These are phyloP conservation scores for Tenualosa thibaudeaui DNA, from an alignment of 2,797 vertebrate species.

Conservation along the genomic window DNA sequence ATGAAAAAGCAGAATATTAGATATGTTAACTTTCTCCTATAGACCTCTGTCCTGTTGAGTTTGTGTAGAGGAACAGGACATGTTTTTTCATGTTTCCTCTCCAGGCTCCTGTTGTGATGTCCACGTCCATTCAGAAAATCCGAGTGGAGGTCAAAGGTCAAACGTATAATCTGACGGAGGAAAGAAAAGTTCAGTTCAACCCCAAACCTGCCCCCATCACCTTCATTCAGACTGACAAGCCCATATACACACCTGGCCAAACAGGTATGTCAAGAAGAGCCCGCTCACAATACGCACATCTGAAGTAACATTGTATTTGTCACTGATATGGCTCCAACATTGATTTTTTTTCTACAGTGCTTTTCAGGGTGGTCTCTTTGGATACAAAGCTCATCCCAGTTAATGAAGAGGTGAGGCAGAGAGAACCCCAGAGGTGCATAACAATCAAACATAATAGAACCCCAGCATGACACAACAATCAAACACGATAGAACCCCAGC, in stretches of 20 bases:
- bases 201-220: constrained; percentile 55
- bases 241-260: constrained; percentile 85
- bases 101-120: constrained; percentile 58
- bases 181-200: constrained; percentile 72
- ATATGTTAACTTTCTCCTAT: not conserved
- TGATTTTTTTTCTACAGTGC: constrained; percentile 66
- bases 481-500: too few species aligned
- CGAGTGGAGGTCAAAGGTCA: constrained; percentile 70
- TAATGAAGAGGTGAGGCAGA: constrained; percentile 48
- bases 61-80: too few species aligned
- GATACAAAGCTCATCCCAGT: constrained; percentile 71
- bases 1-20: too few species aligned
- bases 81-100: not conserved
- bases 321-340: not conserved
- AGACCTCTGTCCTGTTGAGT: too few species aligned
- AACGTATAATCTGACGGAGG: constrained; percentile 69
- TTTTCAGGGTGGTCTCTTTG: constrained; percentile 80
- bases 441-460: too few species aligned
- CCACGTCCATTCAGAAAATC: constrained; percentile 39
- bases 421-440: too few species aligned
- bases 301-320: too few species aligned
- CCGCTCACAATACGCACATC: too few species aligned
- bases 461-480: too few species aligned
- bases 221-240: constrained; percentile 89
- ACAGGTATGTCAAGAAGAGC: constrained; percentile 64